Evolutionary conservation across 2,113 vertebrate genomes (phyloP).

Genomic region (Mustela nigripes): DNA sequence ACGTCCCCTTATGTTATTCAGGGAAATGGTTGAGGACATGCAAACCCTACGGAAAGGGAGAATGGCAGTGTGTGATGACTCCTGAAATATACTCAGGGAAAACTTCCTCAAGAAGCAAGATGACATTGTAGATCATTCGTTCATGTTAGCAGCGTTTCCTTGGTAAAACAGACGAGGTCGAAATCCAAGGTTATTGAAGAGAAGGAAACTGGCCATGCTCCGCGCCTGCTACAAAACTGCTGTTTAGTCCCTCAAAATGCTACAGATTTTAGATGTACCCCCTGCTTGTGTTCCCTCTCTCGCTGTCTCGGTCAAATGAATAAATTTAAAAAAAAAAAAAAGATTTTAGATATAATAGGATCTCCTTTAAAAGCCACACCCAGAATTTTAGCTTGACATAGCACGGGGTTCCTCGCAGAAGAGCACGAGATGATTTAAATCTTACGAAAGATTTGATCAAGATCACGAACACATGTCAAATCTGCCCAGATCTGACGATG

Average conservation of each 20-base stretch:
- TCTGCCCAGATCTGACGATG: not conserved
- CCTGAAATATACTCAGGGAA: not conserved
- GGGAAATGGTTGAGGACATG: constrained; percentile 7
- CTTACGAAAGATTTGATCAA: not conserved
- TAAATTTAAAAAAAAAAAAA: too few relatives aligned
- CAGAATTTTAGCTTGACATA: not conserved
- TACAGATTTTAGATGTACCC: not conserved
- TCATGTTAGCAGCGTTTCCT: not conserved
- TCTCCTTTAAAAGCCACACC: not conserved
- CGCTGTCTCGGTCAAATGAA: too few relatives aligned
- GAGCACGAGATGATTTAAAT: not conserved
- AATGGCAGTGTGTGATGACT: not conserved
- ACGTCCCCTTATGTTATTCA: not conserved
- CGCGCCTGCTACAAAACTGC: not conserved
- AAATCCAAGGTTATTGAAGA: constrained; percentile 44
- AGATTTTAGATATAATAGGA: not conserved
- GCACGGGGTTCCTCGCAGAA: not conserved
- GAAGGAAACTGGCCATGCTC: not conserved
- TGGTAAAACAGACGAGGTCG: not conserved
- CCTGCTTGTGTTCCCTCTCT: too few relatives aligned
- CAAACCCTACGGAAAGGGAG: not conserved
- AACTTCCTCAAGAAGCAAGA: not conserved
- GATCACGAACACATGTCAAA: not conserved
- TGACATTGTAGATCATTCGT: not conserved
- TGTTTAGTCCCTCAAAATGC: not conserved